These are phyloP conservation scores for Brachyptera putata DNA, from an alignment of 2,888 invertebrate species.

Conservation along the genomic window DNA sequence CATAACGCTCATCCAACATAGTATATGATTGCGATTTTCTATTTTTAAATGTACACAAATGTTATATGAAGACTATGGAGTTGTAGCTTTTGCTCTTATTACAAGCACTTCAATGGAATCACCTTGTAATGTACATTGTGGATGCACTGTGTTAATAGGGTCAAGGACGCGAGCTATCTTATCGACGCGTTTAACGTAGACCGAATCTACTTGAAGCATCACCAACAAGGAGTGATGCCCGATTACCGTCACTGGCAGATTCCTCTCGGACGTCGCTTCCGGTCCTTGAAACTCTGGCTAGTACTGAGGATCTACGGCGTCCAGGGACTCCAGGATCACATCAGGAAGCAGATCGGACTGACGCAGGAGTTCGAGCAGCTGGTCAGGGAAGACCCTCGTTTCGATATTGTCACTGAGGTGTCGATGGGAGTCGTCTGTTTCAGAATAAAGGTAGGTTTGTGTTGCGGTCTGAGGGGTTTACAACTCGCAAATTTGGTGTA, in stretches of 20 bases:
- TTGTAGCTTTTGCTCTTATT: no score
- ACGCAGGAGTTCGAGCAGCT: constrained; percentile 74
- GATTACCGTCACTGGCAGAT: constrained; percentile 83
- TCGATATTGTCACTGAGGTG: constrained; percentile 70
- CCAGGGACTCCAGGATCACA: constrained; percentile 70
- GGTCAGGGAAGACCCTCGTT: constrained; percentile 66
- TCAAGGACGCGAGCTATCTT: constrained; percentile 73
- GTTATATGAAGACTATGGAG: no score
- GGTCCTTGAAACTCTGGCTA: constrained; percentile 92
- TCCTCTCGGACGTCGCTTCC: constrained; percentile 79
- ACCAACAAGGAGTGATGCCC: constrained; percentile 48
- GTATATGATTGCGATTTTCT: no score
- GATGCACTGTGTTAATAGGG: no score
- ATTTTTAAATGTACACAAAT: no score
- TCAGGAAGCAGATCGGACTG: constrained; percentile 68
- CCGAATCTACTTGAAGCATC: constrained; percentile 79
- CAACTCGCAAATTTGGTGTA: no score
- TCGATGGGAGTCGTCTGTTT: constrained; percentile 87
- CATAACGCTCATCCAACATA: no score
- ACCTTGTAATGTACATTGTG: neutral
- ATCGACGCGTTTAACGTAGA: constrained; percentile 87
- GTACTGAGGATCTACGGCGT: constrained; percentile 79
- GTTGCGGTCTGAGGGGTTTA: no score
- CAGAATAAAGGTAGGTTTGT: constrained; percentile 62
- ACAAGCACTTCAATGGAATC: no score